Evolutionary conservation across 2,888 invertebrate species (phyloP).

Genomic region (Mellilla xanthometata): DNA sequence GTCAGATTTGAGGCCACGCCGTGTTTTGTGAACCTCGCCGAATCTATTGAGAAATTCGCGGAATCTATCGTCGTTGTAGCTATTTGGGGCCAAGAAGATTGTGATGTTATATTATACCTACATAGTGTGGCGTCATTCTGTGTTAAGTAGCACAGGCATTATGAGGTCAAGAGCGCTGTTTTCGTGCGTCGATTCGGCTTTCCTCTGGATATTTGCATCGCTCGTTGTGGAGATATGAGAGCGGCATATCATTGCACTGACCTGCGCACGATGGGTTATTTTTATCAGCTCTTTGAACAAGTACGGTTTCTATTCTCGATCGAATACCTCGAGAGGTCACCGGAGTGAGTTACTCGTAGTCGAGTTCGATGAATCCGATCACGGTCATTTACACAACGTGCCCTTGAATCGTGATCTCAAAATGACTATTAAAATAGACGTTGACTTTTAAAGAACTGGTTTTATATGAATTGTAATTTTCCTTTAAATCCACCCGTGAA

Average conservation of each 20-base stretch:
- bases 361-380: conserved; percentile 34
- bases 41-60: conserved; percentile 24
- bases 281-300: conserved; percentile 32
- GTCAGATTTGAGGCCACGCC: conserved; percentile 40
- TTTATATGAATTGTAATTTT: conserved; percentile 10
- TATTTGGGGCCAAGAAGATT: neutral
- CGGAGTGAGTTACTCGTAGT: conserved; percentile 19
- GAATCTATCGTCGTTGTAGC: conserved; percentile 14
- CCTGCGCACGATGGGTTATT: conserved; percentile 43
- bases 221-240: conserved; percentile 38
- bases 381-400: conserved; percentile 39
- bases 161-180: conserved; percentile 62
- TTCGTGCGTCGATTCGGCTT: conserved; percentile 37
- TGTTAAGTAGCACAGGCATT: conserved; percentile 42
- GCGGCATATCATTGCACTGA: conserved; percentile 49
- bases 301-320: conserved; percentile 28
- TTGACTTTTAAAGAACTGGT: conserved; percentile 13
- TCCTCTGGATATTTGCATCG: conserved; percentile 45
- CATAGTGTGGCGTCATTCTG: neutral
- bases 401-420: conserved; percentile 29
- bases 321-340: conserved; percentile 23
- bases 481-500: conserved; percentile 10
- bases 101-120: neutral
- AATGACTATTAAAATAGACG: conserved; percentile 9
- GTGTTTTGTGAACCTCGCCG: conserved; percentile 28